Base-by-base conservation (phyloP, 2,888 invertebrate species). In the Ophonus ardosiacus region DNA sequence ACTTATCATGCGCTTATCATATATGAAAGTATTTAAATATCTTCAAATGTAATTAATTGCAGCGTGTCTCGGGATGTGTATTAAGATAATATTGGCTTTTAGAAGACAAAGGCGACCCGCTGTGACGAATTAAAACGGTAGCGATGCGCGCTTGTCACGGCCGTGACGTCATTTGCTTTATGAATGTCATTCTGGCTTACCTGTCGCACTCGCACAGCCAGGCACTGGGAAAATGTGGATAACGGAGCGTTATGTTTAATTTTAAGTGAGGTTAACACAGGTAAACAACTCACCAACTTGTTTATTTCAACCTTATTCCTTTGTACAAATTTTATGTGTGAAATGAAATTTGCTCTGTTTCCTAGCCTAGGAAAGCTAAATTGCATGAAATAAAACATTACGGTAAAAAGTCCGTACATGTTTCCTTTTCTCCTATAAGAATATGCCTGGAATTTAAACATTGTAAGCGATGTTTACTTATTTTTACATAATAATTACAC, bases 71-170 rank as follows among this genome's bases (percentile, higher is more conserved):
- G 59, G 76, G 83, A 83, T 74, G 61, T 38, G 56, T 83, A 71
- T 59, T 71, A 83, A 78, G 84, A 84, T 84, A 84, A 78, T 84
- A 84, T 84, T 84, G 84, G 78, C 84, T 78, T 84, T 78, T 78
- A 61, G 51, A 74, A 84, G 84, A 84, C 84, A 84, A 84, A 84
- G 56, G 84, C 65, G 24, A 61, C 84, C 76, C 63, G 78, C 51
- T 18, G 84, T 56, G 78, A 17, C 76, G 65, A 76, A 84, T 84
- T 84, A 84, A 84, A 84, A 80, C 80, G 61, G 80, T 80, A 80
- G 80, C 71, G 71, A 74, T 74, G 71, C 71, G 71, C 71, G 43
- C 71, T 74, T 74, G 71, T 74, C 71, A 74, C 71, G 71, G n/a
- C 43, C 10, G 71, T 43, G 71, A 43, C 71, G 71, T 74, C 71